Evolutionary conservation across 2,888 invertebrate genomes (phyloP).

Genomic region (Drosophila trichaetosa): DNA sequence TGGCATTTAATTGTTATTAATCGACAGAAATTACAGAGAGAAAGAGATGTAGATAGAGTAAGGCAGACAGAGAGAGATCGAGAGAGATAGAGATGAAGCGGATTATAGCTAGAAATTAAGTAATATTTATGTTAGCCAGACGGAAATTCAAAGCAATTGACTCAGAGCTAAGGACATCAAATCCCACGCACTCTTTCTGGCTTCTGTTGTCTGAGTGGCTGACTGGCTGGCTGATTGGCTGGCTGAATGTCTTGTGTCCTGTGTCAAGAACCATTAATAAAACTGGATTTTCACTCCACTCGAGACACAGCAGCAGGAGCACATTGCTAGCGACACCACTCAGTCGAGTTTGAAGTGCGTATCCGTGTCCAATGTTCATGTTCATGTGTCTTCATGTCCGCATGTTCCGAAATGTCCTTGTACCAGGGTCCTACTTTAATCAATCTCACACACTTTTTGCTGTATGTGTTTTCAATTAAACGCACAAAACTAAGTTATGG

Average conservation of each 20-base stretch:
- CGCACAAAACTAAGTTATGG: slow-evolving; percentile 65
- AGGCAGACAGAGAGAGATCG: slow-evolving; percentile 3
- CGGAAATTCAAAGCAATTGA: slow-evolving; percentile 49
- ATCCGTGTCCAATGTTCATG: slow-evolving; percentile 34
- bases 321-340: slow-evolving; percentile 40
- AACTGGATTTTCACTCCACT: slow-evolving; percentile 65
- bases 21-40: slow-evolving; percentile 32
- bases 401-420: not conserved
- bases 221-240: not conserved
- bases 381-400: not conserved
- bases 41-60: slow-evolving; percentile 4
- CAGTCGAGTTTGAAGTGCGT: slow-evolving; percentile 40
- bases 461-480: slow-evolving; percentile 76
- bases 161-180: slow-evolving; percentile 24
- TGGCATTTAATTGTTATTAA: slow-evolving; percentile 79
- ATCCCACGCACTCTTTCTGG: slow-evolving; percentile 10
- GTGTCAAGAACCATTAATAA: slow-evolving; percentile 67
- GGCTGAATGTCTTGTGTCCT: not conserved
- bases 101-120: slow-evolving; percentile 52
- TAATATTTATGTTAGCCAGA: slow-evolving; percentile 70
- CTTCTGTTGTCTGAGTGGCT: slow-evolving; percentile 10
- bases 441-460: slow-evolving; percentile 50
- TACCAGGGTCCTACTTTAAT: slow-evolving; percentile 30
- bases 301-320: slow-evolving; percentile 40
- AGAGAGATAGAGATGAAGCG: not conserved